These are phyloP conservation scores for Caretta caretta DNA, from an alignment of 2,113 vertebrate genomes.

Conservation along the genomic window DNA sequence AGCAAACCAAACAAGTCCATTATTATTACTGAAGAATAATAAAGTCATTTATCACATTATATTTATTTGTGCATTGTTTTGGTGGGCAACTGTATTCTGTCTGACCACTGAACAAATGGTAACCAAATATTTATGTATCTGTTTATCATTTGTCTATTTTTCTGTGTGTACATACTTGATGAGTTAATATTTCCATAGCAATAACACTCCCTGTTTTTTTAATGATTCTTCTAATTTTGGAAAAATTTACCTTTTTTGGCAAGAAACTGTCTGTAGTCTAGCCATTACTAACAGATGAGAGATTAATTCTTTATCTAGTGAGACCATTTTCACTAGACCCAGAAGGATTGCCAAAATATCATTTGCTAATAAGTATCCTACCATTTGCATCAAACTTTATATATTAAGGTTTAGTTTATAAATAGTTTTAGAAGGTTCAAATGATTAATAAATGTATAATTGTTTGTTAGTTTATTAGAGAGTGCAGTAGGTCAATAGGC, in stretches of 20 bases:
- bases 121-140: background rate
- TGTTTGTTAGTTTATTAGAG: background rate
- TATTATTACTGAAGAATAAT: background rate
- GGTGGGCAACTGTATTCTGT: background rate
- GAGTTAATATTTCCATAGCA: background rate
- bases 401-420: background rate
- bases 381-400: background rate
- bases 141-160: background rate
- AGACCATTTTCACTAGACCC: background rate
- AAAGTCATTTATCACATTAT: background rate
- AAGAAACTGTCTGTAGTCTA: background rate
- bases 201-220: background rate
- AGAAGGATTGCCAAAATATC: background rate
- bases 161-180: background rate
- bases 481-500: background rate
- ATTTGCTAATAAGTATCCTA: background rate
- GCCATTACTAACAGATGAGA: background rate
- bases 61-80: background rate
- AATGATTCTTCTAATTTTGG: background rate
- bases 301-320: background rate
- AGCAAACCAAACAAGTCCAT: background rate
- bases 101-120: background rate
- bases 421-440: background rate
- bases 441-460: background rate
- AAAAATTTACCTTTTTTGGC: background rate